Conservation (phyloP, 2,888 invertebrate species). For the Cartodere bifasciata region DNA sequence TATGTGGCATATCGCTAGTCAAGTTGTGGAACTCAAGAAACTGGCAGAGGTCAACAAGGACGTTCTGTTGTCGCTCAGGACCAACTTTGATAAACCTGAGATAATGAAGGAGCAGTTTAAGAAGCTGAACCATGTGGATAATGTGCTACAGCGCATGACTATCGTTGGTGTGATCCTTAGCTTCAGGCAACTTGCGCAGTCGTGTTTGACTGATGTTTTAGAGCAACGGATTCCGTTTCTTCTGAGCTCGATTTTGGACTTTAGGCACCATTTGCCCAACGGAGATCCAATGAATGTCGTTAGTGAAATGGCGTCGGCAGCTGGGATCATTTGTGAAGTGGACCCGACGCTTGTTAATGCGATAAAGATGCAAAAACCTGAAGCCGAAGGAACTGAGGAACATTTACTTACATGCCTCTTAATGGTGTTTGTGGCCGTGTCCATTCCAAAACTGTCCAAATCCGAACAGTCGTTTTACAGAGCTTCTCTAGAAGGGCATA, state of each 20-base stretch:
- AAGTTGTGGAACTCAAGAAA: conserved; percentile 91
- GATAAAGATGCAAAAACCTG: conserved; percentile 76
- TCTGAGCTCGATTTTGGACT: conserved; percentile 87
- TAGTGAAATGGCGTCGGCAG: conserved; percentile 95
- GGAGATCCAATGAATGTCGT: conserved; percentile 85
- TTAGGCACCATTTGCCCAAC: conserved; percentile 81
- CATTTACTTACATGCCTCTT: conserved; percentile 86
- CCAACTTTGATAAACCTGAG: conserved; percentile 97
- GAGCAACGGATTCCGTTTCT: conserved; percentile 93
- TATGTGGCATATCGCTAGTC: conserved; percentile 98
- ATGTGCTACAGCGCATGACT: conserved; percentile 91
- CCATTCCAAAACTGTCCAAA: conserved; percentile 86
- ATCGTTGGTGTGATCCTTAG: conserved; percentile 96
- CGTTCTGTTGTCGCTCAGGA: conserved; percentile 75
- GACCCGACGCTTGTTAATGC: conserved; percentile 91
- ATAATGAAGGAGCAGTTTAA: conserved; percentile 95
- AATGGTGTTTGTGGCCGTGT: conserved; percentile 98
- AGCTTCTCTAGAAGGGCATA: conserved; percentile 81
- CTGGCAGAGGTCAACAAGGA: conserved; percentile 89
- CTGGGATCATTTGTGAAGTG: conserved; percentile 85
- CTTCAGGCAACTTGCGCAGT: conserved; percentile 88
- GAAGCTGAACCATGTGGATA: conserved; percentile 81
- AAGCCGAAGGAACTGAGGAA: conserved; percentile 76
- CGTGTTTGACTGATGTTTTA: conserved; percentile 84
- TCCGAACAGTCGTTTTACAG: conserved; percentile 82